phyloP scores from a whole-genome alignment of 2,888 invertebrate genomes.

The Apoda limacodes region DNA sequence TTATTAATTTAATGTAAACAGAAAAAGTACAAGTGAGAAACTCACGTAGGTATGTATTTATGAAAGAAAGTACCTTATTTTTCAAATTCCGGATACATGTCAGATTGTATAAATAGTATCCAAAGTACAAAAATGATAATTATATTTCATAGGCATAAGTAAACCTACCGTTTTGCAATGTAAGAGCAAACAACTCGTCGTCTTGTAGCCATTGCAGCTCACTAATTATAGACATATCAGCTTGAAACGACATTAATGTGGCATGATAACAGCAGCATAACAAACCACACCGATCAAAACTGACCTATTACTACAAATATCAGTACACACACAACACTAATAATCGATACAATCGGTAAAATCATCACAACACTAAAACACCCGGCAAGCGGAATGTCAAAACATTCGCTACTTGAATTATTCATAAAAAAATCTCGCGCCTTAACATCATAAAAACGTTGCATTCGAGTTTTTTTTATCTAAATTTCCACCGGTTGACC shows the following conservation, averaged over 20 bases:
- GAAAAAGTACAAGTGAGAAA: too few species aligned
- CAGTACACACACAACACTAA: constrained; percentile 31
- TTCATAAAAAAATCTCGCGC: constrained; percentile 36
- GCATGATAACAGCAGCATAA: constrained; percentile 50
- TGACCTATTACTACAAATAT: constrained; percentile 24
- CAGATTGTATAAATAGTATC: too few species aligned
- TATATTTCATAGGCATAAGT: too few species aligned
- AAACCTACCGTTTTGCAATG: constrained; percentile 65
- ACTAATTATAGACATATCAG: constrained; percentile 66
- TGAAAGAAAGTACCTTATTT: too few species aligned
- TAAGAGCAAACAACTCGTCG: constrained; percentile 60
- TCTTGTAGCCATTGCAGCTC: constrained; percentile 63
- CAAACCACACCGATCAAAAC: constrained; percentile 32
- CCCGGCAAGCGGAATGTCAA: constrained; percentile 34
- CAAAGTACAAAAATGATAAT: too few species aligned
- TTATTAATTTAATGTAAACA: too few species aligned
- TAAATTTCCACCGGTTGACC: too few species aligned
- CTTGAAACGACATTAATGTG: constrained; percentile 52
- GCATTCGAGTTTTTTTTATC: too few species aligned
- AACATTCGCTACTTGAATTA: constrained; percentile 33
- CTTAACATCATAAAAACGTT: constrained; percentile 20
- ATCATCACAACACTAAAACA: constrained; percentile 47
- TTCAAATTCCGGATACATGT: too few species aligned
- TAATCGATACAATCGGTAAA: constrained; percentile 25
- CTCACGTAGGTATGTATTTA: too few species aligned